A percentile compares a stretch with the other conserved stretches of the same genome.
These are phyloP conservation scores for Gisinianus flammeolus DNA, from an alignment of 2,888 invertebrate genomes.

Conservation along the genomic window DNA sequence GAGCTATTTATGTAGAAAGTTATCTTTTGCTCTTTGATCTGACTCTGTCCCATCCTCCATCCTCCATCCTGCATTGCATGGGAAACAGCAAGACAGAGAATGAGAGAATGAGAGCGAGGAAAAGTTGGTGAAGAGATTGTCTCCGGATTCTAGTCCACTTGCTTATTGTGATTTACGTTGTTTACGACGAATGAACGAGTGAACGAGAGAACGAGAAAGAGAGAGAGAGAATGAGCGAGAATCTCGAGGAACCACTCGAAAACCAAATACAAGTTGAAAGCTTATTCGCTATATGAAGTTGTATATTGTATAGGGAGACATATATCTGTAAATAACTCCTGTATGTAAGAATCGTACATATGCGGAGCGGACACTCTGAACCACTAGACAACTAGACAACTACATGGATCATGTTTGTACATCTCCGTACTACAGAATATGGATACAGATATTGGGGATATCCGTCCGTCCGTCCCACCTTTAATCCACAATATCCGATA, in stretches of 20 bases:
- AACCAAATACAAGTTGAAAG: too few relatives aligned
- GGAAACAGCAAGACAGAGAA: slow-evolving; percentile 12
- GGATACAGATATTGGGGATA: too few relatives aligned
- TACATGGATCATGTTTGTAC: too few relatives aligned
- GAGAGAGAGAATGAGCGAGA: slow-evolving; percentile 22
- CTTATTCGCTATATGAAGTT: too few relatives aligned
- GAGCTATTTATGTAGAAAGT: slow-evolving; percentile 49
- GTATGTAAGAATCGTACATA: not conserved
- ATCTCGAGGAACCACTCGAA: not conserved
- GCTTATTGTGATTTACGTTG: slow-evolving; percentile 58
- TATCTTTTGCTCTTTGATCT: slow-evolving; percentile 27
- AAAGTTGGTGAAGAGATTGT: slow-evolving; percentile 36
- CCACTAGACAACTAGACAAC: too few relatives aligned
- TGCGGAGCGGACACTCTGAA: too few relatives aligned
- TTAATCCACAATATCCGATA: too few relatives aligned
- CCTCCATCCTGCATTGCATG: not conserved
- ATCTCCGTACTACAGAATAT: too few relatives aligned
- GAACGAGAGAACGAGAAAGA: not conserved
- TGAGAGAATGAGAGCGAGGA: slow-evolving; percentile 11
- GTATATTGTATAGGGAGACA: too few relatives aligned
- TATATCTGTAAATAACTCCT: not conserved
- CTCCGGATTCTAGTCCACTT: slow-evolving; percentile 47
- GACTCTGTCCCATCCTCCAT: slow-evolving; percentile 15
- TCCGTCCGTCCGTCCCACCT: too few relatives aligned
- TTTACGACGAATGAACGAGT: slow-evolving; percentile 49